phyloP scores from a whole-genome alignment of 1,140 invertebrate genomes.

The Phocides pigmalion region DNA sequence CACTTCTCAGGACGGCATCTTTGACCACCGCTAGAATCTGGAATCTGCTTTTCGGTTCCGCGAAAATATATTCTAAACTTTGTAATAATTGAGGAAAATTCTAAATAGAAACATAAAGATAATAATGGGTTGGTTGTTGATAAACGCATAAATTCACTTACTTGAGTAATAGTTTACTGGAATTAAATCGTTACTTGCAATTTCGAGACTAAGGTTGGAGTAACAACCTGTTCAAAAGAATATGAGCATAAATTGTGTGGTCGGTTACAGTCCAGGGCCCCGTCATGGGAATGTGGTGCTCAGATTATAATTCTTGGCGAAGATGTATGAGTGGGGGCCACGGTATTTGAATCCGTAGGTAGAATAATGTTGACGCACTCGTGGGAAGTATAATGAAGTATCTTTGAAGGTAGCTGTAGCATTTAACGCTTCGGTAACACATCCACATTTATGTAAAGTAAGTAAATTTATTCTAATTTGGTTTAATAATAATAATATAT shows the following conservation, averaged over 20 bases:
- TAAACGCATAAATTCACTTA: conserved; percentile 23
- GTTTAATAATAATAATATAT: neutral
- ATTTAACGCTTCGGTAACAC: conserved; percentile 23
- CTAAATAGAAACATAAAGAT: conserved; percentile 35
- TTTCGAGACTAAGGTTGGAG: conserved; percentile 35
- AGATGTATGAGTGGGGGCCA: conserved; percentile 45
- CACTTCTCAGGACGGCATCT: conserved; percentile 58
- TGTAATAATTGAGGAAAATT: conserved; percentile 56
- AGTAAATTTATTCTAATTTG: neutral
- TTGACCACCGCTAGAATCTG: conserved; percentile 39
- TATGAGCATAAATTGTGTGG: conserved; percentile 27
- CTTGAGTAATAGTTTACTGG: conserved; percentile 22
- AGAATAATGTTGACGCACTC: conserved; percentile 41
- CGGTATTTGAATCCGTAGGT: conserved; percentile 49
- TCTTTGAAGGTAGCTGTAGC: conserved; percentile 18
- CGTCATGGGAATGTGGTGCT: conserved; percentile 73
- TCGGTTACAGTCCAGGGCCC: conserved; percentile 65
- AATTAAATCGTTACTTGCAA: conserved; percentile 31
- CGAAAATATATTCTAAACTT: conserved; percentile 45
- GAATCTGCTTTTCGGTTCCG: conserved; percentile 45
- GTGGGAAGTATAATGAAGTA: conserved; percentile 45
- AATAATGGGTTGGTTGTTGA: conserved; percentile 36
- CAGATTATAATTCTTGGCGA: conserved; percentile 54
- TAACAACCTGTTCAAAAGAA: conserved; percentile 8
- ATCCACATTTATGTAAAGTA: neutral